Evolutionary conservation across 2,888 invertebrate species (phyloP).

Genomic region (Galeopsomyia nigrocyanea): DNA sequence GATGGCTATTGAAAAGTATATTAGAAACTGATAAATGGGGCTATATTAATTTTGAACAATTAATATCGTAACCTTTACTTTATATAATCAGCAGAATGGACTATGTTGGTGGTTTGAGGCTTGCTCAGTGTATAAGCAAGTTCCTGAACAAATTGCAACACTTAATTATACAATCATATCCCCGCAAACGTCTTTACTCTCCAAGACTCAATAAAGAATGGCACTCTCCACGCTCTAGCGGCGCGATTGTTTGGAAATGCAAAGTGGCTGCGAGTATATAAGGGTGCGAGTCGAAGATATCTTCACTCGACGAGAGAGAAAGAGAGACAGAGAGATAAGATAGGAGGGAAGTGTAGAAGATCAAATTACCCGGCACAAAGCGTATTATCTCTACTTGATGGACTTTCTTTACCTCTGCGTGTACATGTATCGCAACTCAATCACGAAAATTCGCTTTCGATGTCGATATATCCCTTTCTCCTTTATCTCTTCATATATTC

Average conservation of each 20-base stretch:
- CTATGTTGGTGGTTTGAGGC: no score
- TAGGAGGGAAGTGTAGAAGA: constrained; percentile 43
- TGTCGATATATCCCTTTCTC: neutral
- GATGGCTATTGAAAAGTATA: no score
- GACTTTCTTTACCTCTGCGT: constrained; percentile 53
- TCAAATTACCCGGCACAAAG: constrained; percentile 67
- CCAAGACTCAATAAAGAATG: no score
- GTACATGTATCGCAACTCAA: constrained; percentile 54
- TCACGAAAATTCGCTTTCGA: constrained; percentile 37
- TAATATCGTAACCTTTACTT: no score
- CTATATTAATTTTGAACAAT: no score
- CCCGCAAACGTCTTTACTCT: no score
- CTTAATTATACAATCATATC: no score
- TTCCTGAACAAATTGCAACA: no score
- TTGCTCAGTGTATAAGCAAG: no score
- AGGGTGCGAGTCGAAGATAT: constrained; percentile 1
- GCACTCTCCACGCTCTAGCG: neutral
- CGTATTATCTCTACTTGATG: constrained; percentile 67
- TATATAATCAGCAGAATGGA: no score
- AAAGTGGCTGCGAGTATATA: constrained; percentile 27
- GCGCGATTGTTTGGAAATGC: constrained; percentile 39
- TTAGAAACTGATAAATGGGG: no score
- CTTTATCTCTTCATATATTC: neutral
- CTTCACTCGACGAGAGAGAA: constrained; percentile 36
- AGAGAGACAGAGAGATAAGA: constrained; percentile 42